Conservation (phyloP, 2,797 vertebrate genomes). For the Pelobates cultripes region DNA sequence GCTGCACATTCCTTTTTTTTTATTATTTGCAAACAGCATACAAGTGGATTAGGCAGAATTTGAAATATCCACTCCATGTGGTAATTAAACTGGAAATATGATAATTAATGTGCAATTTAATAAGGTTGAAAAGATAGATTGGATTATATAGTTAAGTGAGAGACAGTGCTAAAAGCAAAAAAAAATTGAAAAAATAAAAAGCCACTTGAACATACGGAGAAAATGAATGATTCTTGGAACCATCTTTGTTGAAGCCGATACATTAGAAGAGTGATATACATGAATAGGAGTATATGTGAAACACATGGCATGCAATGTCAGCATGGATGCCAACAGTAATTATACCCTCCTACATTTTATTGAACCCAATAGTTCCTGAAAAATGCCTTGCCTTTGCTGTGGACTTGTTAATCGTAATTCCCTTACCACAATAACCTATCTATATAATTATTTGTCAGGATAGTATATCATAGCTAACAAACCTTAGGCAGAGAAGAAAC, state of each 20-base stretch:
- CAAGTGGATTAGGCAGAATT: constrained; percentile 9
- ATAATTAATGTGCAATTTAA: constrained; percentile 38
- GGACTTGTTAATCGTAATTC: too few species aligned
- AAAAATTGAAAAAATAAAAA: neutral
- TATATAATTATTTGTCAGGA: too few species aligned
- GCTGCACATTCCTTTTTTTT: neutral
- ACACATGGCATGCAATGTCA: neutral
- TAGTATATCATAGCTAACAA: too few species aligned
- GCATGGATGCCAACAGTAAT: too few species aligned
- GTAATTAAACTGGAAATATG: constrained; percentile 37
- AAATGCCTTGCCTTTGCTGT: too few species aligned
- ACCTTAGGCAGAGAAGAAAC: too few species aligned
- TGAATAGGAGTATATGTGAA: neutral
- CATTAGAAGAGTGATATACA: neutral
- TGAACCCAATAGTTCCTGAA: too few species aligned
- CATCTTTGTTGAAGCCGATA: neutral
- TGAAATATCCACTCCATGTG: constrained; percentile 24
- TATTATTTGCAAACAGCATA: constrained; percentile 11
- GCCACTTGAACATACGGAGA: neutral
- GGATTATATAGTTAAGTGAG: constrained; percentile 2
- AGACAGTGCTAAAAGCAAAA: constrained; percentile 8
- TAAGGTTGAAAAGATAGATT: constrained; percentile 35
- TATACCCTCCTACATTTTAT: too few species aligned
- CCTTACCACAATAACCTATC: too few species aligned
- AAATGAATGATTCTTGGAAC: neutral